Conservation (phyloP, 2,113 vertebrate genomes). For the Phrynocephalus versicolor region DNA sequence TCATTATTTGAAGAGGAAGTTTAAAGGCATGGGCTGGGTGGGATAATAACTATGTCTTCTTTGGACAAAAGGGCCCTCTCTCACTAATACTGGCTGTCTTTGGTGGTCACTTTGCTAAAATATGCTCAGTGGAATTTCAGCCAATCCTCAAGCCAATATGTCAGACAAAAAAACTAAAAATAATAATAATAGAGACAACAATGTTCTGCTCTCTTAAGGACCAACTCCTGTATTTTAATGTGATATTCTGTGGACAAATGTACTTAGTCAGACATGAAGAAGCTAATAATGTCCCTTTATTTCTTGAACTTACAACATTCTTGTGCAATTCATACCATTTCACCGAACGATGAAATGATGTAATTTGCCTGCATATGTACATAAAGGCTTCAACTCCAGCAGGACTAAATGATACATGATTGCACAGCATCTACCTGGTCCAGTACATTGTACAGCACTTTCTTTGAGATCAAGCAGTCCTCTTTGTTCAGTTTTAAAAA, state of each 20-base stretch:
- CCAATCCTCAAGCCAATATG: background rate
- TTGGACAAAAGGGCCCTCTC: background rate
- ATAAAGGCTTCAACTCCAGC: background rate
- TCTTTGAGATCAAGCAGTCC: background rate
- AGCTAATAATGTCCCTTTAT: no score
- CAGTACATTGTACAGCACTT: background rate
- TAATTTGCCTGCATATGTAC: background rate
- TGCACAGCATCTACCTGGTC: background rate
- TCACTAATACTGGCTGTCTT: background rate
- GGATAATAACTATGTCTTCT: background rate
- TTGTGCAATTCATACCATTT: background rate
- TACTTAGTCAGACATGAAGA: no score
- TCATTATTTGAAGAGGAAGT: background rate
- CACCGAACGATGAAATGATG: background rate
- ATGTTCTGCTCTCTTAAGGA: no score
- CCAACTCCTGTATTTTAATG: no score
- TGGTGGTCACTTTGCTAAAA: background rate
- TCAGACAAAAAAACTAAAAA: no score
- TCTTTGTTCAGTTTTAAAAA: background rate
- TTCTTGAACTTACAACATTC: background rate
- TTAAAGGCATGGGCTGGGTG: background rate
- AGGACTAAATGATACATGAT: background rate
- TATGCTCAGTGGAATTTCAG: background rate
- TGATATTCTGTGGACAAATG: no score
- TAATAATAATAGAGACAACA: no score